Conservation (phyloP, 2,888 invertebrate genomes). For the Margaritifera margaritifera region DNA sequence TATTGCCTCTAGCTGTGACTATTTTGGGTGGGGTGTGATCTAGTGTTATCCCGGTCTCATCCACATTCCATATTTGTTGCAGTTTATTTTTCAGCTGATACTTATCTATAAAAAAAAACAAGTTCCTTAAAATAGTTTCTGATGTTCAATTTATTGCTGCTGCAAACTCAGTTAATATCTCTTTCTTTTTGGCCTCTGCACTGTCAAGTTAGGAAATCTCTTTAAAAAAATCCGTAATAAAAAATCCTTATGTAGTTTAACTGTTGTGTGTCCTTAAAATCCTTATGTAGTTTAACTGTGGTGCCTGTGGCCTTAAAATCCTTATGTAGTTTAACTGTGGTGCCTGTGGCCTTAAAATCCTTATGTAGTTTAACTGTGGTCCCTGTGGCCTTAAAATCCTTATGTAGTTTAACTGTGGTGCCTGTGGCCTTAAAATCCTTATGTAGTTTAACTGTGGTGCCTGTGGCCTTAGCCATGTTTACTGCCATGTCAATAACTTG, state of each 20-base stretch:
- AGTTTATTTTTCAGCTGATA: constrained; percentile 1
- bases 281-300: neutral
- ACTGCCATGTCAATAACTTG: neutral
- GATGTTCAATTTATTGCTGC: neutral
- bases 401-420: neutral
- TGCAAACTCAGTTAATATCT: neutral
- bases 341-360: constrained; percentile 4
- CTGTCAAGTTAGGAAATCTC: neutral
- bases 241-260: neutral
- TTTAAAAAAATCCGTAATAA: constrained; percentile 3
- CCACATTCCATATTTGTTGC: constrained; percentile 8
- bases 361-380: neutral
- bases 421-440: constrained; percentile 5
- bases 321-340: neutral
- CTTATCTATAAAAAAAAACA: neutral
- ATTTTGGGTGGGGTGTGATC: neutral
- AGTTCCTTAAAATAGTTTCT: constrained; percentile 3
- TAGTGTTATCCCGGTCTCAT: constrained; percentile 3
- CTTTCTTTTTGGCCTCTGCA: neutral
- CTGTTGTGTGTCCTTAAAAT: neutral
- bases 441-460: neutral
- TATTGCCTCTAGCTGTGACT: neutral
- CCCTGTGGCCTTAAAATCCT: constrained; percentile 3
- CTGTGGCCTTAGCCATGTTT: constrained; percentile 5
- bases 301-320: constrained; percentile 2